These are phyloP conservation scores for Spodoptera picta DNA, from an alignment of 2,888 invertebrate species.

Conservation along the genomic window DNA sequence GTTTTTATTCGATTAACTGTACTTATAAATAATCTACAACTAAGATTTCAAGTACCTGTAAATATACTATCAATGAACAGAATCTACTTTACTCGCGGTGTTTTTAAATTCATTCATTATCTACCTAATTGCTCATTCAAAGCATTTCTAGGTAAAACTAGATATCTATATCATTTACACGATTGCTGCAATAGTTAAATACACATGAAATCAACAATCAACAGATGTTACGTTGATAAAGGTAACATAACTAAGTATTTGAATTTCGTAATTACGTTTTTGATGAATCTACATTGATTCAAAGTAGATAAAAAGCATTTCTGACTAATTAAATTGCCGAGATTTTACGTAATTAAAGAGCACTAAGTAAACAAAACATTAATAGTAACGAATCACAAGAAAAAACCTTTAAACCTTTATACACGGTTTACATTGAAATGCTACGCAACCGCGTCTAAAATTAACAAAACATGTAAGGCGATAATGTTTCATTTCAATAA, in stretches of 20 bases:
- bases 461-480: conserved; percentile 44
- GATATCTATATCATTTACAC: too few relatives aligned
- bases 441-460: conserved; percentile 28
- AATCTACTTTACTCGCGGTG: too few relatives aligned
- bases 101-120: too few relatives aligned
- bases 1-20: conserved; percentile 50
- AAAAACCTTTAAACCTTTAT: conserved; percentile 13
- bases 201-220: too few relatives aligned
- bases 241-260: conserved; percentile 31
- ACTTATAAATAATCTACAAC: conserved; percentile 32
- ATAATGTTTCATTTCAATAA: conserved; percentile 44
- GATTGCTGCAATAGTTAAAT: not conserved
- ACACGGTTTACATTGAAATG: conserved; percentile 20
- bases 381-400: conserved; percentile 4
- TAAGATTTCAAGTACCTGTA: conserved; percentile 12
- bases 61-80: too few relatives aligned
- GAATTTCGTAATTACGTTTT: conserved; percentile 9
- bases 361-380: conserved; percentile 11
- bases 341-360: conserved; percentile 8
- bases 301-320: not conserved
- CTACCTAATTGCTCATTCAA: too few relatives aligned
- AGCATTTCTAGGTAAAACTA: too few relatives aligned
- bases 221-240: conserved; percentile 15
- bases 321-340: not conserved
- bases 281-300: not conserved